A percentile compares a stretch with the other conserved stretches of the same genome.
Conservation (phyloP, 1,140 invertebrate genomes). For the Papilio machaon region DNA sequence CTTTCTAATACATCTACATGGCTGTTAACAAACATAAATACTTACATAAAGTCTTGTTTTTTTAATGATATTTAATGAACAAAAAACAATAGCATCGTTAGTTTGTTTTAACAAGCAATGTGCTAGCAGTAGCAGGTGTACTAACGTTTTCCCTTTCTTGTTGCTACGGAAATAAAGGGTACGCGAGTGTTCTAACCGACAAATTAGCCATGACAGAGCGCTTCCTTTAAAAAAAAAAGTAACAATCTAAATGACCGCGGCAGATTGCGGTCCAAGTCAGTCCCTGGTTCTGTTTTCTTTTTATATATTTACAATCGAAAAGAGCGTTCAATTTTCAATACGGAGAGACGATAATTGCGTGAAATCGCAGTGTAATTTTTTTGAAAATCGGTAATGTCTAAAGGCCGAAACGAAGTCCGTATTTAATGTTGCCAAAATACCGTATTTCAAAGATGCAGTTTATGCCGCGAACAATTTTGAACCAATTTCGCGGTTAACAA, state of each 20-base stretch:
- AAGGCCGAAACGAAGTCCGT: conserved; percentile 22
- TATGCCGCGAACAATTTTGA: conserved; percentile 68
- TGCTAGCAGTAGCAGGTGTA: neutral
- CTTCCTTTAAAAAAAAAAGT: neutral
- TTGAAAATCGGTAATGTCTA: conserved; percentile 30
- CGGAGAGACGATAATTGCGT: conserved; percentile 12
- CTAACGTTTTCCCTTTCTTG: conserved; percentile 4
- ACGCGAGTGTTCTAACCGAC: neutral
- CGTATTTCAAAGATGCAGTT: conserved; percentile 63
- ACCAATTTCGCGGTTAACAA: conserved; percentile 64
- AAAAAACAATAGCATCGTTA: conserved; percentile 11
- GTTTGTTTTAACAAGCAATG: neutral
- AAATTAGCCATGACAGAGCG: neutral
- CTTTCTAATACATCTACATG: too few relatives aligned
- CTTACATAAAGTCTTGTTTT: too few relatives aligned
- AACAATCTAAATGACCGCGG: neutral
- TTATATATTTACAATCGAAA: conserved; percentile 24
- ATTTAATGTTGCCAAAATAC: conserved; percentile 44
- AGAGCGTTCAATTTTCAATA: neutral
- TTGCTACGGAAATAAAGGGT: neutral
- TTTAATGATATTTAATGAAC: neutral
- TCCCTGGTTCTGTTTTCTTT: neutral
- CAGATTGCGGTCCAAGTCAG: neutral
- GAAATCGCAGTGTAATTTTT: conserved; percentile 7
- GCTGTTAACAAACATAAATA: too few relatives aligned